Base-by-base conservation (phyloP, 2,888 invertebrate species). In the Cryptus armator region DNA sequence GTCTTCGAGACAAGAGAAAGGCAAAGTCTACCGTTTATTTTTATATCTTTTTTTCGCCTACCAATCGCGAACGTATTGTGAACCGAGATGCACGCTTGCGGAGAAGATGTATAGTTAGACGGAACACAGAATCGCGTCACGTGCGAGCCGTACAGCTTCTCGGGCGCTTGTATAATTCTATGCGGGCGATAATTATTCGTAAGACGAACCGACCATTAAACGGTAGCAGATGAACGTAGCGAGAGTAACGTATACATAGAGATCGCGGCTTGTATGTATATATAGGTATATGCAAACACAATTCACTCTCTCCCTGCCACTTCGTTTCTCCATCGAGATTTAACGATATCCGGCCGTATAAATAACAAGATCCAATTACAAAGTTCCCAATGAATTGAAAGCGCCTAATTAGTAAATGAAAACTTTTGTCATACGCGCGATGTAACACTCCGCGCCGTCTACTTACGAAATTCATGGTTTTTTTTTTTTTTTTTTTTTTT, bases 321-420 rank as follows among this genome's bases (percentile, higher is more conserved):
- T 67, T 75, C 59, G 59, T 75, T 75, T 75, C 81, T 75, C 81
- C 68, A 81, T 75, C 59, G 70, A 68, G 81, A 75, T 68, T 68
- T 70, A 48, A 59, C 75, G 75, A 81, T 81, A 72, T 76, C 66
- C 59, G 37, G 19, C 32, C 56, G 48, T 62, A 46, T 43, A 10
- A 67, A 81, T 43, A 43, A 76, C 75, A 67, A 81, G 43, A 70
- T 12, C 56, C 74, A 76, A 59, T 75, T 56, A 75, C 66, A 75
- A 66, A 56, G 10, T 10, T 29, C 24, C 66, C 64, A 72, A 80
- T 71, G 62, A 76, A 64, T 72, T 53, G 48, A 71, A 14, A 62
- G 72, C 48, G 12, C 29, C 56, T 46, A 79, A 70, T 70, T 70
- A 46, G 29, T 2, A 44, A 70, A 76, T 19, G 24, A 14, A 46